Conservation (phyloP, 2,888 invertebrate species). For the Acleris holmiana region DNA sequence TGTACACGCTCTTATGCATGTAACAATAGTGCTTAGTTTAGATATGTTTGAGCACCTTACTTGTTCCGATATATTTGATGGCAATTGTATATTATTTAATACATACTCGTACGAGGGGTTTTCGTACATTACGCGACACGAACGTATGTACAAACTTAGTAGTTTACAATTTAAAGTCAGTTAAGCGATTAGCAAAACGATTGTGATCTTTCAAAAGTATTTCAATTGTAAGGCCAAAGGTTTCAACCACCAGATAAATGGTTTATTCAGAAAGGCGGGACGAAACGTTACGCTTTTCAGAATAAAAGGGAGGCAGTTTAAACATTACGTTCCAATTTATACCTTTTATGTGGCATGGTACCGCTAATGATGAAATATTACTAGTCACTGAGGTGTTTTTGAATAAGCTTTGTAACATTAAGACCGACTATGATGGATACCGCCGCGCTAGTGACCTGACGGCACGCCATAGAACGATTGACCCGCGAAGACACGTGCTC, state of each 20-base stretch:
- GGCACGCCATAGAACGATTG: constrained; percentile 22
- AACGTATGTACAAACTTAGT: too few relatives aligned
- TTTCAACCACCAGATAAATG: constrained; percentile 21
- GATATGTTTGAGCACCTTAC: too few relatives aligned
- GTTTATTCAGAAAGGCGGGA: constrained; percentile 22
- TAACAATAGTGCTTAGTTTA: too few relatives aligned
- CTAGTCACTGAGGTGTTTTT: constrained; percentile 16
- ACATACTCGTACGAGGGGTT: too few relatives aligned
- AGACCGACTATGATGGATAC: constrained; percentile 33
- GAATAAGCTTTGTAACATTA: constrained; percentile 16
- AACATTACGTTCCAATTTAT: constrained; percentile 24
- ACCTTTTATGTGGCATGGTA: constrained; percentile 26
- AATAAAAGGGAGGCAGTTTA: constrained; percentile 28
- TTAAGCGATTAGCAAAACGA: background rate
- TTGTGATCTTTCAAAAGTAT: constrained; percentile 8
- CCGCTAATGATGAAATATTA: constrained; percentile 35
- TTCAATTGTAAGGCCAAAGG: constrained; percentile 14
- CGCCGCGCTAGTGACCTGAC: constrained; percentile 5
- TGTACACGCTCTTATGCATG: too few relatives aligned
- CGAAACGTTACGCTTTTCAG: constrained; percentile 13
- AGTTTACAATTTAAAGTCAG: too few relatives aligned
- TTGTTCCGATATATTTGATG: too few relatives aligned
- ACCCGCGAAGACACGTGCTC: constrained; percentile 14
- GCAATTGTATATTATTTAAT: too few relatives aligned
- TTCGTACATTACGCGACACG: too few relatives aligned